These are phyloP conservation scores for Heterodera carotae DNA, from an alignment of 1,140 invertebrate genomes.

Conservation along the genomic window DNA sequence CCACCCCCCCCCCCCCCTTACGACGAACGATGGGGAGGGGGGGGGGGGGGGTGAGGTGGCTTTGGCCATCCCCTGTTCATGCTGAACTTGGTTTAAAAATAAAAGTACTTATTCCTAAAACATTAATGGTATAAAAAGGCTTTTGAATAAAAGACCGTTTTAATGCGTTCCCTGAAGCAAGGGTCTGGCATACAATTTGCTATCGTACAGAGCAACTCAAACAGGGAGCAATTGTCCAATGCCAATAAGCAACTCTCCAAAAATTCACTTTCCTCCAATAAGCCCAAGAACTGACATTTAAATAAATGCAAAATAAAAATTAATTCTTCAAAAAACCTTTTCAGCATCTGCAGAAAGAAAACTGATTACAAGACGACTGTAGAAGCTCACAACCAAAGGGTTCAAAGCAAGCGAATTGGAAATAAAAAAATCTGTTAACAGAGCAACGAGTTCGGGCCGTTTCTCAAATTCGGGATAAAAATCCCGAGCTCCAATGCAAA, in stretches of 20 bases:
- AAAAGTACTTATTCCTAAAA: no score
- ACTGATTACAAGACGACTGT: constrained; percentile 31
- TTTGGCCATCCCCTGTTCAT: no score
- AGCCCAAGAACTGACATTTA: constrained; percentile 38
- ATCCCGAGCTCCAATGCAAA: constrained; percentile 29
- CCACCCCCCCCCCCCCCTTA: no score
- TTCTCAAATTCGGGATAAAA: constrained; percentile 36
- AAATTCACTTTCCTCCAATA: constrained; percentile 41
- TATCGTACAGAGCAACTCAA: constrained; percentile 41
- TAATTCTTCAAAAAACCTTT: constrained; percentile 18
- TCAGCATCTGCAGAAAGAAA: constrained; percentile 44
- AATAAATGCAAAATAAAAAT: constrained; percentile 11
- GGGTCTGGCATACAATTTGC: constrained; percentile 44
- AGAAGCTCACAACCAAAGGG: constrained; percentile 42
- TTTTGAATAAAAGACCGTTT: no score
- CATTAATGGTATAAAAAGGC: no score
- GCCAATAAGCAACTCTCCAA: constrained; percentile 30
- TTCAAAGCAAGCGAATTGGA: constrained; percentile 17
- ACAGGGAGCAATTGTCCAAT: constrained; percentile 36
- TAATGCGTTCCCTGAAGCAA: constrained; percentile 30
- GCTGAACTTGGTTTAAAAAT: no score
- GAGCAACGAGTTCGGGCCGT: constrained; percentile 22
- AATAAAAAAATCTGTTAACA: constrained; percentile 23
- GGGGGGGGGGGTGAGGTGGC: no score
- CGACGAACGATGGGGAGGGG: no score